phyloP scores from a whole-genome alignment of 2,113 vertebrate species.

The Collichthys lucidus region DNA sequence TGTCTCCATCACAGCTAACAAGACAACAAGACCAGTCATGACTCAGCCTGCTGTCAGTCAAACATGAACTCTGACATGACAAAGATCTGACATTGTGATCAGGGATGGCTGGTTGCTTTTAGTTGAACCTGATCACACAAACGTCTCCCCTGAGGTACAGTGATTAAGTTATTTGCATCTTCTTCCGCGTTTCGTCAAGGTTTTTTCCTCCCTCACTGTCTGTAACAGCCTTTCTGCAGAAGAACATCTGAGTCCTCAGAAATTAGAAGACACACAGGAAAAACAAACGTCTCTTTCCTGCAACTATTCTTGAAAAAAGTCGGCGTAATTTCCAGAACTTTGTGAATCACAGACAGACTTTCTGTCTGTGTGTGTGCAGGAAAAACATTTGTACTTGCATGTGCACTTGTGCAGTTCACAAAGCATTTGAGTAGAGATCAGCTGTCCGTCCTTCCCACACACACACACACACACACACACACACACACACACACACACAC shows the following conservation, averaged over 20 bases:
- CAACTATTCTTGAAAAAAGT: neutral
- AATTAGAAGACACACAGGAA: neutral
- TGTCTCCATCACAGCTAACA: neutral
- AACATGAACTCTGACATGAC: neutral
- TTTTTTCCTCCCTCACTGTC: neutral
- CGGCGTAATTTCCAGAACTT: neutral
- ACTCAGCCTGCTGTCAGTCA: neutral
- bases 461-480: slow-evolving; percentile 18
- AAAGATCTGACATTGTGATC: neutral
- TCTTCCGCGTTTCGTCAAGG: no score
- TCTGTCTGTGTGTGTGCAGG: neutral
- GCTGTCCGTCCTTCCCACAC: slow-evolving; percentile 57
- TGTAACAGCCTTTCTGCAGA: no score
- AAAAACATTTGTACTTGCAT: slow-evolving; percentile 35
- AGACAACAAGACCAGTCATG: neutral
- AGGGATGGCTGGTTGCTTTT: neutral
- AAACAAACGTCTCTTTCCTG: neutral
- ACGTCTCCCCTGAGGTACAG: neutral
- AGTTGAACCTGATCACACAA: neutral
- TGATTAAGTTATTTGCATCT: slow-evolving; percentile 1
- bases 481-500: slow-evolving; percentile 26
- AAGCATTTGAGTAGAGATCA: slow-evolving; percentile 61
- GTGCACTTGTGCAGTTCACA: slow-evolving; percentile 42
- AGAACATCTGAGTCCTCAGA: neutral
- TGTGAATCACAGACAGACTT: neutral